Conservation (phyloP, 2,888 invertebrate species). For the Meta bourneti region DNA sequence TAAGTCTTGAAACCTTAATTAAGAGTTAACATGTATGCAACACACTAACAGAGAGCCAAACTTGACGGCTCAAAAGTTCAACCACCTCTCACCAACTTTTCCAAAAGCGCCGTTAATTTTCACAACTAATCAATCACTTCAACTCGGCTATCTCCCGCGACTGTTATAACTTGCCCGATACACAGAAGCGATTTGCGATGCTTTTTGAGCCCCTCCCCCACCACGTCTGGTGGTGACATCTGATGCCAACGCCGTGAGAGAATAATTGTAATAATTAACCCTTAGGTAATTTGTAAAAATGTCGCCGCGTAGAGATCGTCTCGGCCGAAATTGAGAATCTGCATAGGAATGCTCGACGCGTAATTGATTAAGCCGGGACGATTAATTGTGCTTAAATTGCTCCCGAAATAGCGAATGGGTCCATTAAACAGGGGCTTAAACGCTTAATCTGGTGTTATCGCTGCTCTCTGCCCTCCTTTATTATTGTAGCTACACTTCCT, state of each 20-base stretch:
- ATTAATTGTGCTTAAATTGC: constrained; percentile 16
- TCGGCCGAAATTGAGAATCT: too few species aligned
- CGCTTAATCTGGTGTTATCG: background rate
- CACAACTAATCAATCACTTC: background rate
- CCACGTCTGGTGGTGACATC: constrained; percentile 6
- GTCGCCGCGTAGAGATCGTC: background rate
- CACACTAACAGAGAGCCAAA: background rate
- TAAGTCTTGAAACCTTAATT: background rate
- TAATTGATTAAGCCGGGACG: background rate
- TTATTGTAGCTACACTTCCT: background rate
- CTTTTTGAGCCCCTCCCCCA: background rate
- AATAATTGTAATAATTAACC: constrained; percentile 37
- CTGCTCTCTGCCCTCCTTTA: background rate
- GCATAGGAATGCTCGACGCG: background rate
- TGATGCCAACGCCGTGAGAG: constrained; percentile 16
- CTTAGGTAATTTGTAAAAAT: constrained; percentile 38
- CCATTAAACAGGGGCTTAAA: constrained; percentile 8
- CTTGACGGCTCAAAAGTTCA: background rate
- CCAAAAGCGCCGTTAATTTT: background rate
- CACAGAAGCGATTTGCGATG: too few species aligned
- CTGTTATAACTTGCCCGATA: too few species aligned
- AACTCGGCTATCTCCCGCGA: too few species aligned
- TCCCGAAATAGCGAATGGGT: background rate
- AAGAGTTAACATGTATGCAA: background rate
- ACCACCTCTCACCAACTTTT: background rate